Conservation (phyloP, 2,113 vertebrate species). For the Syrrhaptes paradoxus region DNA sequence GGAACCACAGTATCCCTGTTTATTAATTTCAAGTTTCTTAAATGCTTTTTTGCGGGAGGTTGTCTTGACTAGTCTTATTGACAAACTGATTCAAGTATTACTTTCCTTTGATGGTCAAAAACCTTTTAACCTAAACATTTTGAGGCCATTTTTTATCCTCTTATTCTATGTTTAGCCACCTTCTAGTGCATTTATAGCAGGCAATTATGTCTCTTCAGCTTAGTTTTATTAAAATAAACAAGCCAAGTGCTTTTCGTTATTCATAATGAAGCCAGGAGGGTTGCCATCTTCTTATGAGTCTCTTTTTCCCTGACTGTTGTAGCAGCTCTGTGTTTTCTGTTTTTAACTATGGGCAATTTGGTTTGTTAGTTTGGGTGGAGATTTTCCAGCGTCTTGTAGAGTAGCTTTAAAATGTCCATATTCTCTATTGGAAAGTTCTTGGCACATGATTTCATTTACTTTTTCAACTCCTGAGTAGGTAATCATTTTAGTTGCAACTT, state of each 20-base stretch:
- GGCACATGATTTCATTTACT: neutral
- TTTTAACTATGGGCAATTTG: neutral
- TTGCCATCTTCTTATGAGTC: neutral
- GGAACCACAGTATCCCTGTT: neutral
- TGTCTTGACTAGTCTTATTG: neutral
- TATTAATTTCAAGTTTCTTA: neutral
- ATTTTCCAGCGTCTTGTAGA: neutral
- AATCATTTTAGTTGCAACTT: neutral
- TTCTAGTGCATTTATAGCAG: neutral
- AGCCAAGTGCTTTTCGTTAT: neutral
- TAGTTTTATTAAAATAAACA: neutral
- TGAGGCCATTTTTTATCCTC: neutral
- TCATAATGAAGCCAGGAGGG: neutral
- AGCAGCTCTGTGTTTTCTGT: neutral
- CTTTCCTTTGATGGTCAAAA: neutral
- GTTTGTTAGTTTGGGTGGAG: neutral
- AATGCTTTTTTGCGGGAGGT: rapidly evolving
- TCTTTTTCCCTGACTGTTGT: neutral
- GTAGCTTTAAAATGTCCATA: neutral
- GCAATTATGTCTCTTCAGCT: neutral
- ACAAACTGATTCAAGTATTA: neutral
- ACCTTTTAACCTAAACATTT: neutral
- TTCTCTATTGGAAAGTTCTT: neutral
- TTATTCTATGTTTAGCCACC: neutral
- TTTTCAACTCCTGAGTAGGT: neutral